These are phyloP conservation scores for Myripristis murdjan DNA, from an alignment of 2,797 vertebrate species.

Conservation along the genomic window DNA sequence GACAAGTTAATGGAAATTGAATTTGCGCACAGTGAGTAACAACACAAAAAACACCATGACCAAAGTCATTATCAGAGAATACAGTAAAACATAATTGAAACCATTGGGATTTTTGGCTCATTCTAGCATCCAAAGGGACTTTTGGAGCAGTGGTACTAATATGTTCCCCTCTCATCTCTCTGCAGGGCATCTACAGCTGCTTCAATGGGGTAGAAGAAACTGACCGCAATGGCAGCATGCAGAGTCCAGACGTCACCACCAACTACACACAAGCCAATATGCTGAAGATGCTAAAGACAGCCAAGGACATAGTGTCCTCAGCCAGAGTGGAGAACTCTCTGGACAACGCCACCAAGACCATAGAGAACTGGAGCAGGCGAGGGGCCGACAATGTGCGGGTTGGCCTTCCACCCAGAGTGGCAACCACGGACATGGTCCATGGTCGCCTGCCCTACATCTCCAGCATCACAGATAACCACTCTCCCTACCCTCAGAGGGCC, in stretches of 20 bases:
- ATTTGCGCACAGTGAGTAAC: constrained; percentile 13
- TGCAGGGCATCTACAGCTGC: constrained; percentile 98
- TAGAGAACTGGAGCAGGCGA: constrained; percentile 92
- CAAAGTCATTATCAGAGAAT: not conserved
- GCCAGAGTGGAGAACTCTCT: constrained; percentile 93
- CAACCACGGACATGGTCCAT: constrained; percentile 70
- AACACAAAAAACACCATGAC: not conserved
- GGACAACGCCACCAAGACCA: constrained; percentile 93
- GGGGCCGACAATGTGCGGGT: constrained; percentile 82
- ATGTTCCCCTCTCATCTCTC: not conserved
- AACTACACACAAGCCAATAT: constrained; percentile 95
- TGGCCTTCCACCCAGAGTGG: constrained; percentile 75
- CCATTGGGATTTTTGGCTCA: not conserved
- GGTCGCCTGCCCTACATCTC: constrained; percentile 83
- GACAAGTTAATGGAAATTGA: constrained; percentile 8
- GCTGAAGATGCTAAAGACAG: constrained; percentile 96
- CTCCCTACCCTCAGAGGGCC: constrained; percentile 74
- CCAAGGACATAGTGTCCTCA: constrained; percentile 95
- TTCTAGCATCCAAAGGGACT: constrained; percentile 10
- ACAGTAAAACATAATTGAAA: not conserved
- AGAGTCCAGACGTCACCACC: constrained; percentile 91
- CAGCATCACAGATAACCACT: constrained; percentile 85
- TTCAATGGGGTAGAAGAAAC: constrained; percentile 93
- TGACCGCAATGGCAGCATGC: constrained; percentile 78
- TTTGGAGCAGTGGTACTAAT: not conserved